Evolutionary conservation across 1,140 invertebrate species (phyloP), one percentile per base, ranked within the genome.

Genomic region (Caerostris extrusa): DNA sequence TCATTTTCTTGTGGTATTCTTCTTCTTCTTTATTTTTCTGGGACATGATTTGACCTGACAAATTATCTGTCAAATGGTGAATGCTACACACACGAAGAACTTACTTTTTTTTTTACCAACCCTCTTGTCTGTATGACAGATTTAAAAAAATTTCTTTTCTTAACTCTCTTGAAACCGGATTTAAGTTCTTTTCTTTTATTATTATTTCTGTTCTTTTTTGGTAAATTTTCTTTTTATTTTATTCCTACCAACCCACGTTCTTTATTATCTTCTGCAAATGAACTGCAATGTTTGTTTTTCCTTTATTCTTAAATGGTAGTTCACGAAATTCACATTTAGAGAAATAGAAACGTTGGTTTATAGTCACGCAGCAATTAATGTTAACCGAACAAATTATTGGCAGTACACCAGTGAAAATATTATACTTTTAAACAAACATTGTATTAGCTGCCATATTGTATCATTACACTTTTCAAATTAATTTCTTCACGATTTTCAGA

Each of bases 31-130:
- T 85, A 14, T 64, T 87, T 55, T 88, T 64, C 53, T 53, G 50
- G 14, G 60, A 64, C 86, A 64, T 88, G 86, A 88, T 88, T 88
- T 88, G 61, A 88, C 55, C 88, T 90, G 88, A 90, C 88, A 90
- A 90, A 90, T 90, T 77, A 90, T 77, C 88, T 77, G 88, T 90
- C 88, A 90, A 60, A 90, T 17, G 34, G n/a, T 53, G 67, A 88
- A 88, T 77, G 50, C 71, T 77, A 50, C 71, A 85, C 55, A 85
- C 55, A 57, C n/a, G 19, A 14, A 14, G 82, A 7, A 3, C 82
- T 56, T 85, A 34, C 10, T 53, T 12, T 14, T 53, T 14, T 77
- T 53, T 50, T 34, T 34, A 2, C 2, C 2, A 34, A 3, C 8
- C 53, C 12, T 5, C 10, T 71, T 71, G 19, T 50, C 12, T 12